Evolutionary conservation across 1,140 invertebrate species (phyloP).

Genomic region (Platyscapa corneri): DNA sequence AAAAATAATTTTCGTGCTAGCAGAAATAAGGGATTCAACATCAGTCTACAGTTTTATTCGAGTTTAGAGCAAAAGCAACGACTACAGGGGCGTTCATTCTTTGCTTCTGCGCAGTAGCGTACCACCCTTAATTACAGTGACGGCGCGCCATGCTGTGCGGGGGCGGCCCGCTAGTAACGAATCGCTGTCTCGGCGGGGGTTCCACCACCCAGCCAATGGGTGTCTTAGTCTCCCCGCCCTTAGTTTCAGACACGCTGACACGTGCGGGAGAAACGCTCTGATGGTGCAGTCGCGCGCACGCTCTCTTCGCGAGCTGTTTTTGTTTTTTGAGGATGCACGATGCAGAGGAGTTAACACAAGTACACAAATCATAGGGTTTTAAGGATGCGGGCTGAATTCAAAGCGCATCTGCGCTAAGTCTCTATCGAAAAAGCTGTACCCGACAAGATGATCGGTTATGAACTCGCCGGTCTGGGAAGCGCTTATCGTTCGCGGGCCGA

Average conservation of each 20-base stretch:
- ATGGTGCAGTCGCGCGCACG: constrained; percentile 17
- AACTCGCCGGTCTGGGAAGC: constrained; percentile 60
- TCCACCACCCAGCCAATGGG: neutral
- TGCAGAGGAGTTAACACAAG: neutral
- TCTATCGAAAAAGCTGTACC: neutral
- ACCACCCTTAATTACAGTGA: neutral
- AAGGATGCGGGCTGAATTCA: neutral
- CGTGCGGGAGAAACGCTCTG: constrained; percentile 5
- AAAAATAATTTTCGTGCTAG: neutral
- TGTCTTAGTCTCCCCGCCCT: neutral
- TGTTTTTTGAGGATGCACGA: neutral
- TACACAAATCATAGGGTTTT: neutral
- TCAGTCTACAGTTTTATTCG: neutral
- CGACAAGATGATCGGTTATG: constrained; percentile 62
- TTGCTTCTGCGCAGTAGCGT: neutral
- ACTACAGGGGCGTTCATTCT: too few relatives aligned
- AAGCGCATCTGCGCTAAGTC: neutral
- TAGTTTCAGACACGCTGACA: neutral
- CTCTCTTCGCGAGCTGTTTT: neutral
- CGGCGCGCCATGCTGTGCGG: neutral
- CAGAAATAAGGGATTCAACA: neutral
- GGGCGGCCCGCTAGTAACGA: neutral
- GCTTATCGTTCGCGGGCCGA: constrained; percentile 60
- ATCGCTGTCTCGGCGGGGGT: constrained; percentile 2
- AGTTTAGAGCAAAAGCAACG: too few relatives aligned